Base-by-base conservation (phyloP, 2,797 vertebrate genomes). In the Triplophysa bombifrons region DNA sequence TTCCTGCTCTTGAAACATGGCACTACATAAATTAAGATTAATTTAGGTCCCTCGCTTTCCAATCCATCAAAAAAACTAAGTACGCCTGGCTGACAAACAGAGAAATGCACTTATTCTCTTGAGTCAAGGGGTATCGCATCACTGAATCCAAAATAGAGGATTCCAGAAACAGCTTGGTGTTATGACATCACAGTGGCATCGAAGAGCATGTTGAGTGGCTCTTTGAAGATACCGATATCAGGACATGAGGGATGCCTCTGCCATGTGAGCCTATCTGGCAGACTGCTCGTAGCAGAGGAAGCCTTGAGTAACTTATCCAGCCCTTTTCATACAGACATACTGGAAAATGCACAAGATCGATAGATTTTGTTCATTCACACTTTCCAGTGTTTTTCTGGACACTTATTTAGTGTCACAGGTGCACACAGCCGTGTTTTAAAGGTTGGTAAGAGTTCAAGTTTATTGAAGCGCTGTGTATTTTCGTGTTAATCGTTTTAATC, bases 201-300 rank as follows among this genome's bases (percentile, higher is more conserved):
- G 66, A 73, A 76, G 34, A 61, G 30, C 16, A 48, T 44, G 73
- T 64, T 76, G 20, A 22, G 63, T 44, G 27, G 27, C n/a, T 65
- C 48, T 58, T 67, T 56, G 67, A 46, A 80, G 65, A 72, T 48
- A 64, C 34, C 27, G 51, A 55, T 14, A 85, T 74, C 46, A 74
- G 48, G 22, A 76, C 48, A 55, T 61, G 56, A 79, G 72, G 58
- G 64, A 41, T 84, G 80, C 72, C 74, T 80, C 55, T 27, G 80
- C 56, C 30, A 58, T 72, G 10, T 78, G 78, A 75, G 67, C 50
- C 53, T 67, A 50, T 78, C 66, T 78, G 50, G n/a, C 50, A 70
- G 34, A 55, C 53, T 56, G 66, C 64, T 83, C 58, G 58, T 55
- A 51, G 27, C 46, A 58, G 61, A 75, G 74, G 71, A 68, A 77